Conservation (phyloP, 1,140 invertebrate species). For the Gerris buenoi region DNA sequence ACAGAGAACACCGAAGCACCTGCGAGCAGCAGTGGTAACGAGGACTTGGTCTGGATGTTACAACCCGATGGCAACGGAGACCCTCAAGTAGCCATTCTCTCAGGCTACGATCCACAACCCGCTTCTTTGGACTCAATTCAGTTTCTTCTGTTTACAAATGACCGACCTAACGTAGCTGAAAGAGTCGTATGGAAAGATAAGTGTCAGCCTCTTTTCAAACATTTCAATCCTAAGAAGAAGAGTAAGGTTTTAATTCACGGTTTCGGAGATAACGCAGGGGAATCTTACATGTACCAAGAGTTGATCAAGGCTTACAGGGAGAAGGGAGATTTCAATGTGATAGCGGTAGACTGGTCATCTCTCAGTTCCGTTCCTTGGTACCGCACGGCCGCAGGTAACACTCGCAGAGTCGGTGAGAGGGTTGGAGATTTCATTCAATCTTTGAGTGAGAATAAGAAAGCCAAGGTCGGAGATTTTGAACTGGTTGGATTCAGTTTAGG, state of each 20-base stretch:
- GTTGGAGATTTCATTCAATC: conserved; percentile 21
- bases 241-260: conserved; percentile 24
- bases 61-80: not conserved
- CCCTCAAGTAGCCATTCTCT: not conserved
- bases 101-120: not conserved
- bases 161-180: not conserved
- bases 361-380: conserved; percentile 32
- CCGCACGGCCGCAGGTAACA: conserved; percentile 21
- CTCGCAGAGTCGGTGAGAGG: conserved; percentile 5
- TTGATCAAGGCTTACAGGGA: conserved; percentile 31
- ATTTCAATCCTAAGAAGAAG: not conserved
- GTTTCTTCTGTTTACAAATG: not conserved
- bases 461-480: conserved; percentile 19
- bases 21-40: not conserved
- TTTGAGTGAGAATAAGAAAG: conserved; percentile 13
- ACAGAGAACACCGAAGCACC: not conserved
- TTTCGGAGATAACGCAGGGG: conserved; percentile 23
- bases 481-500: conserved; percentile 27
- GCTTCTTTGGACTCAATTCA: not conserved
- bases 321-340: conserved; percentile 40
- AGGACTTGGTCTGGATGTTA: not conserved
- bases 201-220: not conserved
- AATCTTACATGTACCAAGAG: conserved; percentile 24
- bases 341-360: conserved; percentile 45
- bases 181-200: not conserved